Percentiles rank a stretch among this genome's conserved stretches.
phyloP scores from a whole-genome alignment of 2,113 vertebrate genomes.

The Kryptolebias marmoratus region DNA sequence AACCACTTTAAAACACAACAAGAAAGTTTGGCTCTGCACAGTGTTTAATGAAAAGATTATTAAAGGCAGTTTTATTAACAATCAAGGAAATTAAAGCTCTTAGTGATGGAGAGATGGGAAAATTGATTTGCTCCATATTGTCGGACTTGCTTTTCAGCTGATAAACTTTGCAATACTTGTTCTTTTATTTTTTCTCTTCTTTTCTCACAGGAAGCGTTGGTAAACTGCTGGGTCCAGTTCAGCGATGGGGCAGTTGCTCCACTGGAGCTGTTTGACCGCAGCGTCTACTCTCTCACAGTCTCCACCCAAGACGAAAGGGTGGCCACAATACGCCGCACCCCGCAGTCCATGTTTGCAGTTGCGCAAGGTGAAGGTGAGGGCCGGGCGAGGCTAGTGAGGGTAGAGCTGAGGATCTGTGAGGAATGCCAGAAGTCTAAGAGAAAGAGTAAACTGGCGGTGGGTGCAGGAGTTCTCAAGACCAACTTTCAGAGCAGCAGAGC shows the following conservation, averaged over 20 bases:
- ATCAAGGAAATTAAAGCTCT: not conserved
- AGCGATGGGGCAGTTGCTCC: slow-evolving; percentile 89
- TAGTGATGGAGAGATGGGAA: not conserved
- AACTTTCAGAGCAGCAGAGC: slow-evolving; percentile 79
- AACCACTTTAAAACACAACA: too few species aligned
- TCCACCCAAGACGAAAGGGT: slow-evolving; percentile 88
- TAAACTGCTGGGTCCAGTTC: slow-evolving; percentile 94
- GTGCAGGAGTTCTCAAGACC: slow-evolving; percentile 81
- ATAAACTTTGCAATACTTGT: not conserved
- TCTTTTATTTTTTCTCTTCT: slow-evolving; percentile 1
- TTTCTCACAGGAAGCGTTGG: slow-evolving; percentile 85
- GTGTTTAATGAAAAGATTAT: slow-evolving; percentile 44
- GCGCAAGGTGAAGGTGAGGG: slow-evolving; percentile 85
- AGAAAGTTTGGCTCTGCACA: too few species aligned
- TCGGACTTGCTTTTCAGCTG: slow-evolving; percentile 24
- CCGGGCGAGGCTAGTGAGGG: slow-evolving; percentile 83
- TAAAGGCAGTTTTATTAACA: slow-evolving; percentile 24
- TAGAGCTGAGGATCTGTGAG: slow-evolving; percentile 91
- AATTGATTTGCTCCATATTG: slow-evolving; percentile 26
- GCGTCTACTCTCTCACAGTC: slow-evolving; percentile 86
- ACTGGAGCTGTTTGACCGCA: slow-evolving; percentile 87
- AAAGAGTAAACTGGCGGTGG: slow-evolving; percentile 86
- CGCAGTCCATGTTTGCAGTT: slow-evolving; percentile 76
- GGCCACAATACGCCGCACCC: slow-evolving; percentile 85
- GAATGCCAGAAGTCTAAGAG: slow-evolving; percentile 93